These are phyloP conservation scores for Acanthoscelides obtectus DNA, from an alignment of 2,888 invertebrate species.

Conservation along the genomic window DNA sequence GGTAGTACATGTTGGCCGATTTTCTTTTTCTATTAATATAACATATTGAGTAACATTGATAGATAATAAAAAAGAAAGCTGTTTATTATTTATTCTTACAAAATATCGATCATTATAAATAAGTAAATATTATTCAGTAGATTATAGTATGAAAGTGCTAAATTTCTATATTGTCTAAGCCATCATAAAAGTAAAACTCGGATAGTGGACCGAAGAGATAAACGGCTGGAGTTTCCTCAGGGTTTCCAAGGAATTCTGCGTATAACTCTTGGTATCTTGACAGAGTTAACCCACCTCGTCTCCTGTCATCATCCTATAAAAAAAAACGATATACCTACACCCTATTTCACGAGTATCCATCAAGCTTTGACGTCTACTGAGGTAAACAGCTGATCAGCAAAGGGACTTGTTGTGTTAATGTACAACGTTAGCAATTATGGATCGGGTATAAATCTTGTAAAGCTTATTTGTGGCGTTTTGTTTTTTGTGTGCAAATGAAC, in stretches of 20 bases:
- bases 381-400: too few relatives aligned
- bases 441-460: too few relatives aligned
- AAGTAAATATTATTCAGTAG: neutral
- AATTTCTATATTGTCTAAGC: neutral
- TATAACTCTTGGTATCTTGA: slow-evolving; percentile 79
- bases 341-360: too few relatives aligned
- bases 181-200: slow-evolving; percentile 41
- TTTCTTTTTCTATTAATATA: too few relatives aligned
- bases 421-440: too few relatives aligned
- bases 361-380: too few relatives aligned
- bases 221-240: slow-evolving; percentile 66
- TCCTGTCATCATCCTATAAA: slow-evolving; percentile 75
- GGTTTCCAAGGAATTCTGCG: slow-evolving; percentile 75
- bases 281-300: slow-evolving; percentile 71
- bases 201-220: slow-evolving; percentile 75
- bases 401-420: too few relatives aligned
- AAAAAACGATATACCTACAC: neutral
- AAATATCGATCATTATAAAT: neutral
- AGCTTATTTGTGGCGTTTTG: too few relatives aligned
- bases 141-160: neutral
- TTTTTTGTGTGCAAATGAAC: too few relatives aligned
- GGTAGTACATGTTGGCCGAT: too few relatives aligned
- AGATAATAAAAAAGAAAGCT: neutral
- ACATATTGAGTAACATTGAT: neutral
- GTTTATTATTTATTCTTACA: neutral